Percentiles rank a stretch among this genome's conserved stretches.
Evolutionary conservation across 2,888 invertebrate species (phyloP).

Genomic region (Metacarcinus magister): DNA sequence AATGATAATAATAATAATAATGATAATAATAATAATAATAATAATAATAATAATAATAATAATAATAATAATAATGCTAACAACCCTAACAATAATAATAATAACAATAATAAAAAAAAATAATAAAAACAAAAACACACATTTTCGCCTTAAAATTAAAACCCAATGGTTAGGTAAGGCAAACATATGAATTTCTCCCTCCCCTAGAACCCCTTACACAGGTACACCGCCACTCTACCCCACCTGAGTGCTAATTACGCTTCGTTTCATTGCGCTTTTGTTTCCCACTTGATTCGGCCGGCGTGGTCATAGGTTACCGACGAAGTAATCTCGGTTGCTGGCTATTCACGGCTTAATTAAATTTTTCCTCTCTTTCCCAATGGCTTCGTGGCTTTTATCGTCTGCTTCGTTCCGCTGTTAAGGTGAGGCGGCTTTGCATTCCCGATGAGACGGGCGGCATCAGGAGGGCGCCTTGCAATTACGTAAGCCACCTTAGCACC

Average conservation of each 20-base stretch:
- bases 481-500: not conserved
- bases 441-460: conserved; percentile 38
- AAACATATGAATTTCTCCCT: not conserved
- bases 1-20: not conserved
- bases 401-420: not conserved
- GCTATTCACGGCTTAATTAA: conserved; percentile 56
- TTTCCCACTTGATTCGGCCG: not conserved
- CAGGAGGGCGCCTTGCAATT: conserved; percentile 5
- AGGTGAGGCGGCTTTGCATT: conserved; percentile 46
- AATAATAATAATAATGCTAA: not conserved
- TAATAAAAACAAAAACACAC: not conserved
- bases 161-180: not conserved
- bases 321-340: conserved; percentile 8
- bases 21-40: not conserved
- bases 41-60: not conserved
- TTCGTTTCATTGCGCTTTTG: not conserved
- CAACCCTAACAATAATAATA: not conserved
- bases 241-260: not conserved
- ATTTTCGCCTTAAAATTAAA: not conserved
- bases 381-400: not conserved
- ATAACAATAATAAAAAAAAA: not conserved
- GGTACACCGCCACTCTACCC: not conserved
- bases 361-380: conserved; percentile 44
- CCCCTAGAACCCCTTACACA: not conserved
- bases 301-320: not conserved